Base-by-base conservation (phyloP, 2,113 vertebrate genomes). In the Strix uralensis region DNA sequence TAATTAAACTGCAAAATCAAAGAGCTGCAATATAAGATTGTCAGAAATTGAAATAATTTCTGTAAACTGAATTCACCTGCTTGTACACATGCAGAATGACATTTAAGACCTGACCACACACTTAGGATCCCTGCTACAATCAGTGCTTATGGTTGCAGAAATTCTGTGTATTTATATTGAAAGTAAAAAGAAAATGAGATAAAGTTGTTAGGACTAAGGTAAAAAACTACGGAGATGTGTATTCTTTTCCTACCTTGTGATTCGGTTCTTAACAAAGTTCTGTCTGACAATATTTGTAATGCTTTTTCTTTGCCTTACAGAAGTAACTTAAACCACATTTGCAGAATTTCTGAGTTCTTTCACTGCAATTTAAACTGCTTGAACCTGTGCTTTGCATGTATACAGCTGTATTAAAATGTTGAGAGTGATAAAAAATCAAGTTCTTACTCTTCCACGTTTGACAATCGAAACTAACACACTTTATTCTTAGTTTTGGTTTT, bases 191-290 rank as follows among this genome's bases (percentile, higher is more conserved):
- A 58, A 65, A 86, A 67, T 36, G 7, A 81, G 15, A 27, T 21
- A 17, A 77, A 83, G 5, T 30, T 75, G 13, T 55, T 47, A 36
- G 8, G 11, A 55, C 36, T 54, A 72, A 79, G 30, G 4, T 46
- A n/a, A 81, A 38, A 70, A 80, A 19, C 5, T 27, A 15, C 0
- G 0, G 32, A 63, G 3, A 47, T 22, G 0, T 32, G 14, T 38
- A 40, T 29, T 44, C 3, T 58, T 82, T 59, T 85, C 22, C 7
- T 75, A 3, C 26, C 15, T 14, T 69, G 20, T n/a, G 14, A 49
- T 72, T 79, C 21, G 70, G 5, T 55, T 90, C 29, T 51, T 65
- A 46, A 59, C 2, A 19, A 81, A 74, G 7, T 67, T 69, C 34
- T 79, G 7, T 77, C 36, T 73, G 58, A 46, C 5, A 54, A n/a